Base-by-base conservation (phyloP, 2,113 vertebrate species). In the Platysteira castanea region DNA sequence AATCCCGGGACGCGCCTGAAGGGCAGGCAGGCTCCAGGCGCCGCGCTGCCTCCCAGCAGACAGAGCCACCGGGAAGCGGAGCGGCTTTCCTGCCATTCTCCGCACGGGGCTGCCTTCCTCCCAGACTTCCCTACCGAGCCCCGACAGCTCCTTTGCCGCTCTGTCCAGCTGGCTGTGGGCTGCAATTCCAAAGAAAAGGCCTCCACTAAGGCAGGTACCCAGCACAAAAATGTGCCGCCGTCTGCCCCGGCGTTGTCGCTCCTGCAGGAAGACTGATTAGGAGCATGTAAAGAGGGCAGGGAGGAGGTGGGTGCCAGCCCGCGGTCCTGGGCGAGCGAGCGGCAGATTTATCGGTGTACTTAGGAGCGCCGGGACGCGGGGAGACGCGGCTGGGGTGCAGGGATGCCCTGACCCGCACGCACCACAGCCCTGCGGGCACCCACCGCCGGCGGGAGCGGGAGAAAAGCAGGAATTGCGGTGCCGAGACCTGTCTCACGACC, bases 1-100 rank as follows among this genome's bases (percentile, higher is more conserved):
- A 98, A 98, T 98, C 98, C 98, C 98, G 98, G 98, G 98, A 96
- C 98, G 98, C 93, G 96, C 97, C 98, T 95, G 98, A 84, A 94
- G 97, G 97, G 97, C 98, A 95, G 98, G 96, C 98, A 78, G 98
- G 98, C 98, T 98, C 97, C 98, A 89, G 98, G 98, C 98, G 98
- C 98, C 98, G 83, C 59, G 95, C 92, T 89, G 97, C 97, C 97
- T 96, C 91, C 87, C 95, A 26, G 93, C 98, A 97, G 96, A 98
- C 96, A 97, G 97, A 98, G 98, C 89, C 98, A 78, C 93, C 87
- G 95, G 97, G 98, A 98, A 99, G 98, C 98, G 97, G 98, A 96
- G 97, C 88, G 91, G 96, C 97, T 97, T 99, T 99, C 98, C 99
- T 98, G 98, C 98, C 97, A 99, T 99, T 99, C 98, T 98, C 98